phyloP scores from a whole-genome alignment of 2,113 vertebrate genomes.

The Sinocyclocheilus maitianheensis region DNA sequence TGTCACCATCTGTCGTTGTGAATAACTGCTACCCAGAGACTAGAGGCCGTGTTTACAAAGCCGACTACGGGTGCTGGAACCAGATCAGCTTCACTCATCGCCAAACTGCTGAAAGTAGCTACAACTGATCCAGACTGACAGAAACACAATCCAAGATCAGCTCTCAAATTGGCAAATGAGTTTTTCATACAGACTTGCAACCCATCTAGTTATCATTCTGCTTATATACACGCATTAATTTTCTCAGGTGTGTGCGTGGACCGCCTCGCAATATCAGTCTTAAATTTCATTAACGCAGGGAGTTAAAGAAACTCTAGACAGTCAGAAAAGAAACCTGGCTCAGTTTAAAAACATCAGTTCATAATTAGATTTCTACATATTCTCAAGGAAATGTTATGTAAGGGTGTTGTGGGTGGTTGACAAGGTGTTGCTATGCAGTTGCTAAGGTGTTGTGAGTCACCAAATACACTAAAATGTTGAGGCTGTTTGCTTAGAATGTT shows the following conservation, averaged over 20 bases:
- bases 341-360: not conserved
- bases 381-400: not conserved
- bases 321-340: not conserved
- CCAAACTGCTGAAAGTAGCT: conserved; percentile 21
- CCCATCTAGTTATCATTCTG: not conserved
- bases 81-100: not conserved
- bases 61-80: not conserved
- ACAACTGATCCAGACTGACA: conserved; percentile 12
- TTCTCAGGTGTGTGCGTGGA: conserved; percentile 24
- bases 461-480: not conserved
- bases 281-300: not conserved
- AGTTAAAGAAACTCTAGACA: conserved; percentile 16
- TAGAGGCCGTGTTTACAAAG: conserved; percentile 31
- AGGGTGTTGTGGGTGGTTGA: not conserved
- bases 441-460: not conserved
- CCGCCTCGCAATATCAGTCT: conserved; percentile 14
- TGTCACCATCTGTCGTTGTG: conserved; percentile 25
- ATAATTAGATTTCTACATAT: not conserved
- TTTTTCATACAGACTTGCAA: not conserved
- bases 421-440: not conserved
- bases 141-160: conserved; percentile 30
- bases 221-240: conserved; percentile 21
- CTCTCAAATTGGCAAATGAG: conserved; percentile 8
- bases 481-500: not conserved
- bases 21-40: conserved; percentile 37